Conservation (phyloP, 2,888 invertebrate genomes). For the Mythimna impura region DNA sequence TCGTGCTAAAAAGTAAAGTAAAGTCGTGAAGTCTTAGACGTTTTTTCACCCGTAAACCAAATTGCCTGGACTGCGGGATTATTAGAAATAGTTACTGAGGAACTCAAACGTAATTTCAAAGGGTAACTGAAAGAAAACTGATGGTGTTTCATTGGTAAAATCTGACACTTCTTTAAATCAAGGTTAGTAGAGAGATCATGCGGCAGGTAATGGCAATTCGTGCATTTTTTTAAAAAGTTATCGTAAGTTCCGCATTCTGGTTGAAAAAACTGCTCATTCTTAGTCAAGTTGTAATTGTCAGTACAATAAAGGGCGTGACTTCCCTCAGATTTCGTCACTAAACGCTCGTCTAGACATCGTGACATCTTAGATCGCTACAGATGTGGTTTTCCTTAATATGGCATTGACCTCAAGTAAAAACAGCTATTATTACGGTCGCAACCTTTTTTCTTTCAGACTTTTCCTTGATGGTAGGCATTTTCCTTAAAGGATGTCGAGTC, state of each 20-base stretch:
- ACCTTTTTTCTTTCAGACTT: slow-evolving; percentile 30
- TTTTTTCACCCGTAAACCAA: too few species aligned
- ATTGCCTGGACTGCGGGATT: too few species aligned
- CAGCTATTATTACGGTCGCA: slow-evolving; percentile 16
- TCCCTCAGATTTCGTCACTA: slow-evolving; percentile 37
- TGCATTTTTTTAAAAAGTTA: not conserved
- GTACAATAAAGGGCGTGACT: slow-evolving; percentile 24
- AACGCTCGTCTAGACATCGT: slow-evolving; percentile 53
- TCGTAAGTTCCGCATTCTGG: not conserved
- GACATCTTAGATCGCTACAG: slow-evolving; percentile 32
- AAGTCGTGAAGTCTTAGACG: too few species aligned
- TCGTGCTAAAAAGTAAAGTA: too few species aligned
- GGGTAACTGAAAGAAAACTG: not conserved
- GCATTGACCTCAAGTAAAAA: slow-evolving; percentile 51
- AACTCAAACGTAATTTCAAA: too few species aligned
- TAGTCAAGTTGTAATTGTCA: slow-evolving; percentile 19
- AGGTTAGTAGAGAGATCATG: not conserved
- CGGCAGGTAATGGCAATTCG: not conserved
- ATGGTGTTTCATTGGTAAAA: not conserved
- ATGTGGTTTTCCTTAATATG: slow-evolving; percentile 62
- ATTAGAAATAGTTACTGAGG: too few species aligned
- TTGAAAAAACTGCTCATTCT: not conserved
- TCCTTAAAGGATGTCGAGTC: slow-evolving; percentile 13
- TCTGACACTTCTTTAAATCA: not conserved
- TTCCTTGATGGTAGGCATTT: slow-evolving; percentile 7